phyloP scores from a whole-genome alignment of 2,888 invertebrate species.

The Cataglyphis altisquamis region DNA sequence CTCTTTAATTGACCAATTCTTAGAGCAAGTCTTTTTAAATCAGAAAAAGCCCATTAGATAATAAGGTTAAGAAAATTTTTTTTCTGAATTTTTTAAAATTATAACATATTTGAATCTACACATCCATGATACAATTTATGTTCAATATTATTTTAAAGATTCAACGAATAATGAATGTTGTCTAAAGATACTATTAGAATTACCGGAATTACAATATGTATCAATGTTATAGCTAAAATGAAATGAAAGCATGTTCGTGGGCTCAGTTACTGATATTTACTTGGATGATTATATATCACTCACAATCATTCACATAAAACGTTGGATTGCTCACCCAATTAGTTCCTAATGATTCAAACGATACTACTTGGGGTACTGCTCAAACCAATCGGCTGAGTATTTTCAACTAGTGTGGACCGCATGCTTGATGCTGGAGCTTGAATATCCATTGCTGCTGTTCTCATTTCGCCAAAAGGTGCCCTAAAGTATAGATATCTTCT shows the following conservation, averaged over 20 bases:
- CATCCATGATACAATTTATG: slow-evolving; percentile 9
- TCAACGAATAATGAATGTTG: neutral
- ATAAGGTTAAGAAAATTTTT: neutral
- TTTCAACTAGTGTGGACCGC: slow-evolving; percentile 92
- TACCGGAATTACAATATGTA: slow-evolving; percentile 17
- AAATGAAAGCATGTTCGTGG: slow-evolving; percentile 62
- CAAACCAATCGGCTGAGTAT: slow-evolving; percentile 93
- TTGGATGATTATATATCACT: slow-evolving; percentile 61
- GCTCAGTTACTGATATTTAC: slow-evolving; percentile 60
- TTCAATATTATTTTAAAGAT: slow-evolving; percentile 17
- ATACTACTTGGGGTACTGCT: slow-evolving; percentile 91
- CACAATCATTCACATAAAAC: slow-evolving; percentile 63
- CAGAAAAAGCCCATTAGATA: neutral
- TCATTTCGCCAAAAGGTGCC: slow-evolving; percentile 93
- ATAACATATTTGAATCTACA: slow-evolving; percentile 30
- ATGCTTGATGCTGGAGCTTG: slow-evolving; percentile 87
- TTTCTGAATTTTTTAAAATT: slow-evolving; percentile 18
- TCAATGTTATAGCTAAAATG: slow-evolving; percentile 37
- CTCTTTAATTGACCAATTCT: neutral
- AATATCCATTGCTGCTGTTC: slow-evolving; percentile 88
- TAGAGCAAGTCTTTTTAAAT: slow-evolving; percentile 2
- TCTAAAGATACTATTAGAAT: neutral
- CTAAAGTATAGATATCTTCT: slow-evolving; percentile 86
- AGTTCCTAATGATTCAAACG: slow-evolving; percentile 87
- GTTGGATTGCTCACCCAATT: slow-evolving; percentile 63